Conservation (phyloP, 2,113 vertebrate genomes). For the Actinemys pallida region DNA sequence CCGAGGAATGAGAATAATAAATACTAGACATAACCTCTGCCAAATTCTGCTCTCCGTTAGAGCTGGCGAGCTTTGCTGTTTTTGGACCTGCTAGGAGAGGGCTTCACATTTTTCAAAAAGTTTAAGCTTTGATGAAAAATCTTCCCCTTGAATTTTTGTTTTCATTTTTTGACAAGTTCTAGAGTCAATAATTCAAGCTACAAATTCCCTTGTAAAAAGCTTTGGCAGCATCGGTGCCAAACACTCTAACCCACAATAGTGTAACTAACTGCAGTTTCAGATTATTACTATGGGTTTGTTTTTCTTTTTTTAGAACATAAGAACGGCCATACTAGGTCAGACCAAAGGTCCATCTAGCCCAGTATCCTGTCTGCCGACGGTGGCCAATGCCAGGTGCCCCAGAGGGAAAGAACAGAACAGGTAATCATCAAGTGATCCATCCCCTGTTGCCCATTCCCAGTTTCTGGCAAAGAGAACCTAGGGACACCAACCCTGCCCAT, state of each 20-base stretch:
- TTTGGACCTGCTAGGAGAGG: not conserved
- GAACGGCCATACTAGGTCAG: no score
- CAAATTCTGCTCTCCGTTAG: not conserved
- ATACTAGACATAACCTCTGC: rapidly evolving
- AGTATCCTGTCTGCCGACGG: no score
- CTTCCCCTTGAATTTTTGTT: not conserved
- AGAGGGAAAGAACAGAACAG: no score
- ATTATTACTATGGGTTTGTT: not conserved
- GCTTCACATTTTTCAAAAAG: not conserved
- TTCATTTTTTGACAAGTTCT: not conserved
- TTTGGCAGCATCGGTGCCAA: not conserved
- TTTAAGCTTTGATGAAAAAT: not conserved
- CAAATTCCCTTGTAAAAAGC: not conserved
- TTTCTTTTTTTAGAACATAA: not conserved
- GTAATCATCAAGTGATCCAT: no score
- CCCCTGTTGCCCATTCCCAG: no score
- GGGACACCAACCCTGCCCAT: no score
- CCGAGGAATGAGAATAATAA: not conserved
- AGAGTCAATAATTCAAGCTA: not conserved
- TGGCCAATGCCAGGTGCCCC: no score
- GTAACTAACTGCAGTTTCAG: not conserved
- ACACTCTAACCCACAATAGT: rapidly evolving
- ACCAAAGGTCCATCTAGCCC: no score
- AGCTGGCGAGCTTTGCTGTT: not conserved
- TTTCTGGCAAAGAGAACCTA: no score